Conservation (phyloP, 2,888 invertebrate genomes). For the Anthrax anthrax region DNA sequence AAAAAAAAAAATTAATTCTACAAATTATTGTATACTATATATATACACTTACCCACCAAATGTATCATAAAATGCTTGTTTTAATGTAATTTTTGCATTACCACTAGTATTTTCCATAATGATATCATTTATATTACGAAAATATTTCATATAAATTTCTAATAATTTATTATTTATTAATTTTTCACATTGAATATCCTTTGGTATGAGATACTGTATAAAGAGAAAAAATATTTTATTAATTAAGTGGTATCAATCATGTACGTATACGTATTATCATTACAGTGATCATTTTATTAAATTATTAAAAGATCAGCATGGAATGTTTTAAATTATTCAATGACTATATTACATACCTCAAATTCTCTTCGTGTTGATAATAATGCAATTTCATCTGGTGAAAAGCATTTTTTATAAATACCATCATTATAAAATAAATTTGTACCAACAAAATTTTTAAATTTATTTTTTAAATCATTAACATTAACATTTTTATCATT, state of each 20-base stretch:
- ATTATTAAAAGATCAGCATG: too few species aligned
- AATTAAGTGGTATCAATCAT: too few species aligned
- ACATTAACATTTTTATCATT: constrained; percentile 4
- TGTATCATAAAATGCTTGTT: constrained; percentile 28
- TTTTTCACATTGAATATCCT: constrained; percentile 17
- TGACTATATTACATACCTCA: constrained; percentile 18
- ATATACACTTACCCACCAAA: constrained; percentile 22
- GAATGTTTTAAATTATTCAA: not conserved
- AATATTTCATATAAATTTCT: constrained; percentile 25
- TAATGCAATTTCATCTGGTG: constrained; percentile 25
- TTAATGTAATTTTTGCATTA: constrained; percentile 15
- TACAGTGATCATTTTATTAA: too few species aligned
- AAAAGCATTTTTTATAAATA: constrained; percentile 25
- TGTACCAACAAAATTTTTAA: constrained; percentile 24
- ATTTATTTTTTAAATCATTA: too few species aligned
- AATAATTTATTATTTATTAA: constrained; percentile 22
- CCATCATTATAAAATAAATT: constrained; percentile 24
- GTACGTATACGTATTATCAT: too few species aligned
- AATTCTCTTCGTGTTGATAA: constrained; percentile 27
- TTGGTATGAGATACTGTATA: constrained; percentile 24
- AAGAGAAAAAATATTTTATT: not conserved
- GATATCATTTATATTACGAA: constrained; percentile 23
- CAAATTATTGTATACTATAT: not conserved
- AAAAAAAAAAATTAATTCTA: too few species aligned
- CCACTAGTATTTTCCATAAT: constrained; percentile 18